Evolutionary conservation across 2,113 vertebrate species (phyloP), one percentile per base, ranked within the genome.

Genomic region (Phyllostomus hastatus): DNA sequence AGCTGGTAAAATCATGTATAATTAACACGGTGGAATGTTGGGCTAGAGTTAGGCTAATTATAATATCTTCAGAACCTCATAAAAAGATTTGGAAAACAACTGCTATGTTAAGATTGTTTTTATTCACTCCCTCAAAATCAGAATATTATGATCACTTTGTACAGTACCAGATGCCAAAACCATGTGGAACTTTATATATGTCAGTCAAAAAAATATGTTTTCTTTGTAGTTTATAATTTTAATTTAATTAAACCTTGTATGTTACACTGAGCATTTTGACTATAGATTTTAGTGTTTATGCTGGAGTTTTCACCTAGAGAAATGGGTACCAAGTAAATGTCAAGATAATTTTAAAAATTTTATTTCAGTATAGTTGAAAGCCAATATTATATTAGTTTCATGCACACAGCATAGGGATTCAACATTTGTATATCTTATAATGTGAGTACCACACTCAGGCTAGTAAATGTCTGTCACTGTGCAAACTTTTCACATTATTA

Each of bases 111-210:
- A 95, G 72, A 94, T 80, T 93, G n/a, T 87, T 90, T 90, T 93
- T 93, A 83, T 91, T 75, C 88, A 88, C 48, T 80, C 7, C 24
- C 66, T 48, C 69, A 73, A 75, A 85, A 91, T 94, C 15, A 81
- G 57, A 94, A 75, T 83, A 80, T 82, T 73, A 52, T 81, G 50
- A 90, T 93, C 48, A 93, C 57, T 86, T 93, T 84, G 54, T 75
- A 64, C 57, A 69, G 28, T 31, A 52, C 72, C 38, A 54, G 48
- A 72, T 95, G 83, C 61, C 82, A 84, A 64, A 93, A 48, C 41
- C 82, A 81, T 76, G 66, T 89, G 79, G 78, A 70, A 10, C 50
- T 84, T 91, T 35, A 48, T 69, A 70, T 54, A 48, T 3, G 38
- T 26, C 35, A 82, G 20, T 80, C 48, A 81, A 31, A 20, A 24